phyloP scores from a whole-genome alignment of 2,113 vertebrate genomes.

The Gavia stellata region DNA sequence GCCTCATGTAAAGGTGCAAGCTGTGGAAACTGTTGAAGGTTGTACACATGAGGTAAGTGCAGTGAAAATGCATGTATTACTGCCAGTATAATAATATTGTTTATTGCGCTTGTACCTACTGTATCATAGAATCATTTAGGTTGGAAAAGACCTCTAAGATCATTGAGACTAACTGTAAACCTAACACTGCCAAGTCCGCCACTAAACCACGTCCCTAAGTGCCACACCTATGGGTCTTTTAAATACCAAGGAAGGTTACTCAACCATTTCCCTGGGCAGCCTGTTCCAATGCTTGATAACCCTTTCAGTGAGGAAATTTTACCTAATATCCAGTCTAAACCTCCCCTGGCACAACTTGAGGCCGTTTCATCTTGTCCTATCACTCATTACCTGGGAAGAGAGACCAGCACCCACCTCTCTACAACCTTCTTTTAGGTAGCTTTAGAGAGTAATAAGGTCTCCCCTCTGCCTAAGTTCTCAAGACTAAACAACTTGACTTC shows the following conservation, averaged over 20 bases:
- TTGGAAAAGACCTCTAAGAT: neutral
- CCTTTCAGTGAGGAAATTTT: neutral
- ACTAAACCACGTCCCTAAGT: neutral
- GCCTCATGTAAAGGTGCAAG: constrained; percentile 92
- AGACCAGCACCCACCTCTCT: fast-evolving
- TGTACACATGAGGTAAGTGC: constrained; percentile 91
- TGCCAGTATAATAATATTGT: no score
- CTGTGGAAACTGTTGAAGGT: constrained; percentile 92
- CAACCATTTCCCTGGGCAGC: neutral
- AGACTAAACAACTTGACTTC: neutral
- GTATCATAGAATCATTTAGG: neutral
- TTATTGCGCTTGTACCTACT: no score
- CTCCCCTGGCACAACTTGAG: neutral
- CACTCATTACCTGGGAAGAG: neutral
- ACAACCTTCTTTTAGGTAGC: neutral
- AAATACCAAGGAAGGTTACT: neutral
- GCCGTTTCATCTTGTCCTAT: neutral
- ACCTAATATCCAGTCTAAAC: neutral
- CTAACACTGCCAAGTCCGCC: neutral
- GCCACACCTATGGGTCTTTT: fast-evolving
- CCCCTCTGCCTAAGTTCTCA: neutral
- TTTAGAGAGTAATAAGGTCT: neutral
- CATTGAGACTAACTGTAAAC: fast-evolving
- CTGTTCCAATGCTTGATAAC: neutral
- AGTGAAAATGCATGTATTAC: neutral